Conservation (phyloP, 1,140 invertebrate species). For the Listronotus bonariensis region DNA sequence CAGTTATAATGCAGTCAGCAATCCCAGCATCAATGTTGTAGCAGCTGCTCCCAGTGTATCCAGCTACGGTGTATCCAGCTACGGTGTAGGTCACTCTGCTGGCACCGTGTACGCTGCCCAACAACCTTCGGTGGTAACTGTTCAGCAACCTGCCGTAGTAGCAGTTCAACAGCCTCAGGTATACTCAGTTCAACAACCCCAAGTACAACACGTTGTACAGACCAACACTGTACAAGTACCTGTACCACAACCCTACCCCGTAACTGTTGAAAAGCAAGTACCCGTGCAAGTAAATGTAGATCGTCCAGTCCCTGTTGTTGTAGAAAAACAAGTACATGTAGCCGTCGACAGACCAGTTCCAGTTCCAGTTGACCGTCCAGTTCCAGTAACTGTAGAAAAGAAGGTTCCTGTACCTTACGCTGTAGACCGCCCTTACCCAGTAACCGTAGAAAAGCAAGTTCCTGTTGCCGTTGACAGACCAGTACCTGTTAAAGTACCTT, state of each 20-base stretch:
- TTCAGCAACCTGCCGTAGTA: slow-evolving; percentile 3
- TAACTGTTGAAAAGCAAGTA: slow-evolving; percentile 25
- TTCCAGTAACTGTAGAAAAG: slow-evolving; percentile 33
- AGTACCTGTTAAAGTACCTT: slow-evolving; percentile 29
- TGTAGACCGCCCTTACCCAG: slow-evolving; percentile 28
- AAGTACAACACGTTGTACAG: slow-evolving; percentile 6
- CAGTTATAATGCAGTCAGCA: background rate
- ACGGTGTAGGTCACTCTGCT: no score
- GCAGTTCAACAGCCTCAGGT: slow-evolving; percentile 4
- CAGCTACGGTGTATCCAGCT: no score
- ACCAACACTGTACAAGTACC: slow-evolving; percentile 21
- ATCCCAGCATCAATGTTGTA: background rate
- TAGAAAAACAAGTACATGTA: slow-evolving; percentile 30
- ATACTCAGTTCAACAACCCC: background rate
- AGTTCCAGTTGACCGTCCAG: slow-evolving; percentile 25
- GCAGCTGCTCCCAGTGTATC: background rate
- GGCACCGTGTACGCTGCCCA: no score
- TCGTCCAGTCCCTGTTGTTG: slow-evolving; percentile 21
- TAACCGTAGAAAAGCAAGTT: slow-evolving; percentile 29
- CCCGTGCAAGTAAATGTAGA: slow-evolving; percentile 29
- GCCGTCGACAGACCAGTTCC: slow-evolving; percentile 20
- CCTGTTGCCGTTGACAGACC: background rate
- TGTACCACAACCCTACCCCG: slow-evolving; percentile 17
- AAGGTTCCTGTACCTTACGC: slow-evolving; percentile 25
- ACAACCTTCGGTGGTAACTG: background rate